Base-by-base conservation (phyloP, 2,888 invertebrate genomes). In the Zootermopsis nevadensis region DNA sequence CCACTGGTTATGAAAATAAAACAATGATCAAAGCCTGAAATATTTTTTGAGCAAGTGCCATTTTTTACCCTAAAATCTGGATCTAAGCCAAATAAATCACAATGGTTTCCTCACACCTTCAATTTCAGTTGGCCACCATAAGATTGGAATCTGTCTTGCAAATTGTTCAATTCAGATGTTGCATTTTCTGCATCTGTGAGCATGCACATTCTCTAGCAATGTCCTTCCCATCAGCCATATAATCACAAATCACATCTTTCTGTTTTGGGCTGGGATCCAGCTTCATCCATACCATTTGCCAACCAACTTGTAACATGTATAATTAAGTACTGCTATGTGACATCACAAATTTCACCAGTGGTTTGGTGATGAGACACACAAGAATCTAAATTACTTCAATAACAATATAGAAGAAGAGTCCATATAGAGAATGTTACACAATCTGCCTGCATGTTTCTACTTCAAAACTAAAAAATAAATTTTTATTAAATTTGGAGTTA, bases 11-110 rank as follows among this genome's bases (percentile, higher is more conserved):
- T 74, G 74, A 74, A 74, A 74, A 33, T 19, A 74, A 74, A 74
- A 38, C 74, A 74, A 38, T 74, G 38, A 74, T 38, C n/a, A 8
- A n/a, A 74, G 24, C 22, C 38, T 74, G 33, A 74, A 33, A 74
- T 74, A 22, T 38, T 74, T 74, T n/a, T 74, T 33, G 74, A 74
- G 74, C 10, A 38, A 35, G 24, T 74, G 74, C 74, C 74, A 74
- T 38, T 38, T n/a, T 74, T 31, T 27, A 74, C 74, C n/a, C 38
- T 38, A 74, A 74, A 74, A 74, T 74, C n/a, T 74, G 74, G 74
- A 74, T 8, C 0, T 33, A 31, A 38, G 38, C 74, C 74, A 74
- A 38, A 38, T 24, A 6, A 60, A 60, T 27, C n/a, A 60, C 60
- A 60, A 60, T 60, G 7, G 60, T 27, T 60, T n/a, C 31, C 31